phyloP scores from a whole-genome alignment of 2,888 invertebrate species.

The Teleogryllus oceanicus region DNA sequence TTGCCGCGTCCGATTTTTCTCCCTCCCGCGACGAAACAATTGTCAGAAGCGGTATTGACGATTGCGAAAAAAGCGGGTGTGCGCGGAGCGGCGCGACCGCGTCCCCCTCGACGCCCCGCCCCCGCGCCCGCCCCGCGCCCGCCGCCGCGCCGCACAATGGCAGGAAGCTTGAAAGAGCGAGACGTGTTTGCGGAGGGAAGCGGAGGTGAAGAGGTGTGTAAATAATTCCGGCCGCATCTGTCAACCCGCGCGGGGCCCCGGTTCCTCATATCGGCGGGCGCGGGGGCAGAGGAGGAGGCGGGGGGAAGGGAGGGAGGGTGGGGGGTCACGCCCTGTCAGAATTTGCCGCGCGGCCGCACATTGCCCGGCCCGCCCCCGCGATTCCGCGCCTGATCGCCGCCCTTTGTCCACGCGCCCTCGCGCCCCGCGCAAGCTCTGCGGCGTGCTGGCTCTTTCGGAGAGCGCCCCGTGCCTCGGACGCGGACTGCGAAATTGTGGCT shows the following conservation, averaged over 20 bases:
- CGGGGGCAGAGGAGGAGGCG: background rate
- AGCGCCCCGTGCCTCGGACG: too few relatives aligned
- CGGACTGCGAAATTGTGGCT: too few relatives aligned
- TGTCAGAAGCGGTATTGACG: constrained; percentile 18
- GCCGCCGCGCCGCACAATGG: background rate
- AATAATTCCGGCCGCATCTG: constrained; percentile 18
- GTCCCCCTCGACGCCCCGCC: background rate
- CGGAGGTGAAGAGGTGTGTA: constrained; percentile 9
- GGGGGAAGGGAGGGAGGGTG: background rate
- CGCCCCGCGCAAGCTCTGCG: too few relatives aligned
- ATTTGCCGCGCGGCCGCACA: too few relatives aligned
- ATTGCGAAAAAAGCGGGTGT: background rate
- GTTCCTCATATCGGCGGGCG: background rate
- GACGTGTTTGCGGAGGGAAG: constrained; percentile 18
- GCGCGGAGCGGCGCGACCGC: background rate
- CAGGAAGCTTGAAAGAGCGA: constrained; percentile 18
- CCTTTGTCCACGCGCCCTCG: too few relatives aligned
- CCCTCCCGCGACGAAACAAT: background rate
- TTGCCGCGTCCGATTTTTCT: background rate
- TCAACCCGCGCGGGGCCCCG: constrained; percentile 5
- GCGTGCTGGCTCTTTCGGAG: too few relatives aligned
- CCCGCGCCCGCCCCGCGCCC: background rate
- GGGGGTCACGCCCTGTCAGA: too few relatives aligned
- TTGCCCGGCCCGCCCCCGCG: too few relatives aligned
- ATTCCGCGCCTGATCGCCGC: too few relatives aligned